These are phyloP conservation scores for Dasyurus viverrinus DNA, from an alignment of 2,113 vertebrate genomes.

Conservation along the genomic window DNA sequence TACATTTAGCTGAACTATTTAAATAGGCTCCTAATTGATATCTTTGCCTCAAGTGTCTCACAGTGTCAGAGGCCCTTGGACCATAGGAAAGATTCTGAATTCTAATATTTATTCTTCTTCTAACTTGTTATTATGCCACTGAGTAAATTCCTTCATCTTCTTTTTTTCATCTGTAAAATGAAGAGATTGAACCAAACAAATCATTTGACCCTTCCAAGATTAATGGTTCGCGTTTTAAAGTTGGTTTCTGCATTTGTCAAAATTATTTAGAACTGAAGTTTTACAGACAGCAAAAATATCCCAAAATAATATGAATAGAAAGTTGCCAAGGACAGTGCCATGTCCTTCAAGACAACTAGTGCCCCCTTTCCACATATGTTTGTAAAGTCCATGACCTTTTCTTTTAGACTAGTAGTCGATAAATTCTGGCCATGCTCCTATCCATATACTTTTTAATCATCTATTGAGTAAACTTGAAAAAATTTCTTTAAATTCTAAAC, in stretches of 20 bases:
- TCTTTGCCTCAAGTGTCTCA: neutral
- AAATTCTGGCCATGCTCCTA: neutral
- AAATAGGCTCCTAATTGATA: neutral
- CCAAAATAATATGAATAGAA: neutral
- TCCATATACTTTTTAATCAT: neutral
- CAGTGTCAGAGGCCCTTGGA: no score
- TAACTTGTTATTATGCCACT: neutral
- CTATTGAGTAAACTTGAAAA: neutral
- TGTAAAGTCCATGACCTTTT: neutral
- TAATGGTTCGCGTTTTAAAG: neutral
- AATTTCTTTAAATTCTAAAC: conserved; percentile 20
- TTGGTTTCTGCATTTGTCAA: neutral
- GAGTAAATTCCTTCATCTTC: neutral
- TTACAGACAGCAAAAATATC: neutral
- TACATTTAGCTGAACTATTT: neutral
- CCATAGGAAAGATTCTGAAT: neutral
- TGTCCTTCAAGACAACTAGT: neutral
- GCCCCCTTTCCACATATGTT: accelerated
- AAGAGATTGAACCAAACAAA: neutral
- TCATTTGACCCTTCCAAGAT: neutral
- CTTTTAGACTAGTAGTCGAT: neutral
- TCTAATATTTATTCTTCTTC: neutral
- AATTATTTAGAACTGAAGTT: neutral
- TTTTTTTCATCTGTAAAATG: neutral
- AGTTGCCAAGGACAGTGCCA: accelerated